Percentiles rank a stretch among this genome's conserved stretches.
These are phyloP conservation scores for Resseliella maxima DNA, from an alignment of 2,888 invertebrate species.

Conservation along the genomic window DNA sequence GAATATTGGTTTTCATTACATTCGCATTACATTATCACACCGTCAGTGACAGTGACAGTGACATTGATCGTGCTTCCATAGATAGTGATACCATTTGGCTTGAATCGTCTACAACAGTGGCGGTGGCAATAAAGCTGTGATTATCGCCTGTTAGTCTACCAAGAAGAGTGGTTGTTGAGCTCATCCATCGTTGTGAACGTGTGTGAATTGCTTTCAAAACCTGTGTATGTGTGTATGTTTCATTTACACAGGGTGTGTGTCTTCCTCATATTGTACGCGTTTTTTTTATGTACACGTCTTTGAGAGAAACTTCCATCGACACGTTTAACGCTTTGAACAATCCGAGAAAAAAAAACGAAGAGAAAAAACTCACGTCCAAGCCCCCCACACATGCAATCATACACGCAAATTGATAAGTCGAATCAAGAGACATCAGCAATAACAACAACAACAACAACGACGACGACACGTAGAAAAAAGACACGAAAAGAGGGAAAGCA, in stretches of 20 bases:
- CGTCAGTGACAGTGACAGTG: slow-evolving; percentile 46
- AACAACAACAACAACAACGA: not conserved
- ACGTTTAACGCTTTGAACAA: not conserved
- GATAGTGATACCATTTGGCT: not conserved
- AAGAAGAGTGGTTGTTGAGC: not conserved
- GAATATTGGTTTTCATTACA: slow-evolving; percentile 53
- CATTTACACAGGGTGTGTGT: too few species aligned
- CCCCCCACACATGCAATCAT: not conserved
- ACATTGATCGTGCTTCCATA: slow-evolving; percentile 49
- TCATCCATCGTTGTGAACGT: not conserved
- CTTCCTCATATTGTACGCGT: too few species aligned
- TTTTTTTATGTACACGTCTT: too few species aligned
- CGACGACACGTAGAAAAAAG: not conserved
- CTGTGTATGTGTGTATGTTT: not conserved
- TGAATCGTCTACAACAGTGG: not conserved
- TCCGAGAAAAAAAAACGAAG: not conserved
- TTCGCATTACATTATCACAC: slow-evolving; percentile 48
- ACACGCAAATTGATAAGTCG: slow-evolving; percentile 34
- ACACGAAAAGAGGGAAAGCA: not conserved
- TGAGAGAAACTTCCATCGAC: too few species aligned
- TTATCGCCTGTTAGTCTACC: not conserved
- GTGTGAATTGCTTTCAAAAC: too few species aligned
- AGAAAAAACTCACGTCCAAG: slow-evolving; percentile 27
- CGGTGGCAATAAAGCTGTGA: slow-evolving; percentile 29
- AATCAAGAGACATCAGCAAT: not conserved